Evolutionary conservation across 2,113 vertebrate species (phyloP).

Genomic region (Phylloscopus whistleri): DNA sequence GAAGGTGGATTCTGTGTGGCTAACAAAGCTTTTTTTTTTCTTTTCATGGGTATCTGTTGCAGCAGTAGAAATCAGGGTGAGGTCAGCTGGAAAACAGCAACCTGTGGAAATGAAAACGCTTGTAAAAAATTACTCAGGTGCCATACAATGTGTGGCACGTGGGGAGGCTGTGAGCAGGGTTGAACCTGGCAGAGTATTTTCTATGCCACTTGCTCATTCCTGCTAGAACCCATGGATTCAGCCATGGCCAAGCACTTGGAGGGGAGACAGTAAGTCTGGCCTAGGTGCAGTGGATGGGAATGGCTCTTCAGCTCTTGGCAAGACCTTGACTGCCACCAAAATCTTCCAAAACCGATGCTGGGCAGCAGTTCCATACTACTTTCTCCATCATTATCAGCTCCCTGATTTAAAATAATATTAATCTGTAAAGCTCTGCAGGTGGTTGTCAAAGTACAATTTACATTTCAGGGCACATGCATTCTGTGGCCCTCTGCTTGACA

Average conservation of each 20-base stretch:
- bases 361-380: background rate
- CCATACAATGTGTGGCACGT: rapidly evolving
- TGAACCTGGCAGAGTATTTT: background rate
- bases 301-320: background rate
- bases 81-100: slow-evolving; percentile 32
- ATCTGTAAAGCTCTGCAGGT: background rate
- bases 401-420: background rate
- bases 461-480: background rate
- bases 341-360: background rate
- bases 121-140: background rate
- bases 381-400: background rate
- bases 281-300: background rate
- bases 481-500: background rate
- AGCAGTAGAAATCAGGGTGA: slow-evolving; percentile 8
- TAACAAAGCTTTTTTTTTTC: background rate
- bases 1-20: background rate
- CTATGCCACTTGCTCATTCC: background rate
- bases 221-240: background rate
- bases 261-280: background rate
- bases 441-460: background rate
- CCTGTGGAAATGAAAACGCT: background rate
- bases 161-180: background rate
- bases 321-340: background rate
- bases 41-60: background rate
- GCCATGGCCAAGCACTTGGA: background rate